Base-by-base conservation (phyloP, 2,888 invertebrate species). In the Meteorus cinctellus region DNA sequence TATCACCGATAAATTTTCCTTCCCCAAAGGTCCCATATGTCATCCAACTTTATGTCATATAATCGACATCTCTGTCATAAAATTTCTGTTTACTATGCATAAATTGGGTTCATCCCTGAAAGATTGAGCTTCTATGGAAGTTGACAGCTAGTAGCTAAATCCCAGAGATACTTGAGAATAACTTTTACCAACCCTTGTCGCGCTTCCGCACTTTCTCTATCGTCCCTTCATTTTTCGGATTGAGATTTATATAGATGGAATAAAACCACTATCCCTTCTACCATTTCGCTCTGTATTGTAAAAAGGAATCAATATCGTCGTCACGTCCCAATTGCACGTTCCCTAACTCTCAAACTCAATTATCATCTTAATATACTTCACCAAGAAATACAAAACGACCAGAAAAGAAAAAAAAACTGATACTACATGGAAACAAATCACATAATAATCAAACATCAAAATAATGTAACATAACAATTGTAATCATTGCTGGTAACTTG, bases 211-310 rank as follows among this genome's bases (percentile, higher is more conserved):
- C 55, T n/a, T 55, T 19, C 8, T 55, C 55, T 24, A 41, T 41
- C 41, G 8, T 41, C 41, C 12, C 12, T 55, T 6, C 19, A 55
- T 6, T 19, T 55, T 55, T 19, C 4, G 19, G 55, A 19, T 55
- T 19, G 55, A 55, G 19, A 55, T n/a, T 55, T 19, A 55, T n/a
- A 55, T 55, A 55, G 55, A 55, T 55, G 55, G 55, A 55, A 55
- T 55, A 24, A 55, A 41, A 19, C 55, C 55, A 19, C 8, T 10
- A 10, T 55, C 55, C 55, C 19, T 34, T 55, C 55, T 55, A 6
- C n/a, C 55, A 55, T 55, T n/a, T 55, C 19, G 19, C 19, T 19
- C 10, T 1, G 1, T 8, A 55, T 19, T 55, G 19, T 6, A 55
- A 55, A 55, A 55, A 19, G 24, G n/a, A 48, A 55, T 55, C 55